phyloP scores from a whole-genome alignment of 2,797 vertebrate species.

The Sardinella longiceps region DNA sequence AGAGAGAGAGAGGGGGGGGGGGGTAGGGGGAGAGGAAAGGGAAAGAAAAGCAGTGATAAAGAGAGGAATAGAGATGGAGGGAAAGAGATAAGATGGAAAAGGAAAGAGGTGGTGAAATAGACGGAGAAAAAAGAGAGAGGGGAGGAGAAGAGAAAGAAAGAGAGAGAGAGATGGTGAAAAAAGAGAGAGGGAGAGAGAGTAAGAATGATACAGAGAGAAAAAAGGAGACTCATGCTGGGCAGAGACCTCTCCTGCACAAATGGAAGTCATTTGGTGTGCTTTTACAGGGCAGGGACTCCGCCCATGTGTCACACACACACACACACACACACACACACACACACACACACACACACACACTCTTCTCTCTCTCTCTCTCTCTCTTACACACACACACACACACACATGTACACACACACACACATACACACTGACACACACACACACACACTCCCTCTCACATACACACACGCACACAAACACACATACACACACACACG shows the following conservation, averaged over 20 bases:
- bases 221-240: background rate
- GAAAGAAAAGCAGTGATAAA: conserved; percentile 20
- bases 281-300: conserved; percentile 15
- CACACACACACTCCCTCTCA: background rate
- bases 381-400: background rate
- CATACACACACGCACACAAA: no score
- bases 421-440: no score
- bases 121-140: conserved; percentile 32
- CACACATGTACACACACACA: background rate
- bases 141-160: conserved; percentile 41
- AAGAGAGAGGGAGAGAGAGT: background rate
- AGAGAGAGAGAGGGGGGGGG: conserved; percentile 42
- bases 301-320: conserved; percentile 4
- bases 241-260: conserved; percentile 33
- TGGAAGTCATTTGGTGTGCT: conserved; percentile 46
- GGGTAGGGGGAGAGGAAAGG: conserved; percentile 32
- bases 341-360: background rate
- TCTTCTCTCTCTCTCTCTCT: no score
- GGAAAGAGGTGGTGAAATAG: conserved; percentile 38
- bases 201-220: no score
- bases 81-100: background rate
- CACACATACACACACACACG: background rate
- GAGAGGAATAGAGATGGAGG: background rate
- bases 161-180: conserved; percentile 37
- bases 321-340: background rate